These are phyloP conservation scores for Rhinichthys klamathensis DNA, from an alignment of 2,113 vertebrate species.

Conservation along the genomic window DNA sequence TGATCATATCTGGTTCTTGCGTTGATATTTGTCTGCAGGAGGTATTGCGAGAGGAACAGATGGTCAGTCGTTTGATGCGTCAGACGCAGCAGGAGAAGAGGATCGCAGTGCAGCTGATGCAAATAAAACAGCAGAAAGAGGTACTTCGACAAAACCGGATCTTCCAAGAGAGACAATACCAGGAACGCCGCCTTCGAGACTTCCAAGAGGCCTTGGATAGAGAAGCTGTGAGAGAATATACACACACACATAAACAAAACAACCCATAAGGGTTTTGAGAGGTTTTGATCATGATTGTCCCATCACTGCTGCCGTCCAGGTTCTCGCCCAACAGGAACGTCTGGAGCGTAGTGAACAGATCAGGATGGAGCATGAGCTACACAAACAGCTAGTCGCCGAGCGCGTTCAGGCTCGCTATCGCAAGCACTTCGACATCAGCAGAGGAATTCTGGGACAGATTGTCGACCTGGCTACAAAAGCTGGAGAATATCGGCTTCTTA, in stretches of 20 bases:
- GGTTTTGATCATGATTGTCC: background rate
- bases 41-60: constrained; percentile 80
- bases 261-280: background rate
- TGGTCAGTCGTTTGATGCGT: constrained; percentile 84
- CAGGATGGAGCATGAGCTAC: constrained; percentile 75
- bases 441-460: constrained; percentile 82
- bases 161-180: constrained; percentile 87
- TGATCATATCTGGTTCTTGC: background rate
- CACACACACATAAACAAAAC: background rate
- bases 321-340: constrained; percentile 82
- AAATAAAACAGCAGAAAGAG: constrained; percentile 87
- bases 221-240: constrained; percentile 83
- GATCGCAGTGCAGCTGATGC: constrained; percentile 87
- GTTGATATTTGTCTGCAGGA: constrained; percentile 72
- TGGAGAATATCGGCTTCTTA: constrained; percentile 84
- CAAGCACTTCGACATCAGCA: constrained; percentile 83
- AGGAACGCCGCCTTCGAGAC: constrained; percentile 83
- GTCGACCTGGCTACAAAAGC: constrained; percentile 86
- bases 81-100: constrained; percentile 89
- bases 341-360: constrained; percentile 79
- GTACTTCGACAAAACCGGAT: constrained; percentile 86
- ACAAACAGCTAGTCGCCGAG: constrained; percentile 77
- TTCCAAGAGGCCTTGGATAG: constrained; percentile 87
- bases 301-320: constrained; percentile 68
- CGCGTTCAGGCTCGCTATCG: constrained; percentile 74